Percentiles rank a stretch among this genome's conserved stretches.
phyloP scores from a whole-genome alignment of 2,888 invertebrate species.

The Tipula vernalis region DNA sequence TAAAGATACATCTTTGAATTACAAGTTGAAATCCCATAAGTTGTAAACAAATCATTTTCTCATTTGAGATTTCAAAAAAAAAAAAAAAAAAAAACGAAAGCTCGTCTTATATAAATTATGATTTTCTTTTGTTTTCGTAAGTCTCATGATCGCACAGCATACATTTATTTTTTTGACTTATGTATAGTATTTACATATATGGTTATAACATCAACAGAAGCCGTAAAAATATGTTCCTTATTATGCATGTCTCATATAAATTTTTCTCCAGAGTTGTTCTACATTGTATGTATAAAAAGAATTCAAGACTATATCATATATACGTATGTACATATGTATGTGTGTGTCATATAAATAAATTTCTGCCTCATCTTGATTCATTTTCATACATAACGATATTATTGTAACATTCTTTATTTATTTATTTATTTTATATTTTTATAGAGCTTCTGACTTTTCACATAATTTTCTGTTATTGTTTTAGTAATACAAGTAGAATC shows the following conservation, averaged over 20 bases:
- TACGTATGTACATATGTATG: neutral
- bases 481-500: neutral
- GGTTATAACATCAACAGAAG: neutral
- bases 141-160: neutral
- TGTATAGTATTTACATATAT: neutral
- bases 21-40: neutral
- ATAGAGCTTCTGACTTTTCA: neutral
- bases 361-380: neutral
- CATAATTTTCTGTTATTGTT: neutral
- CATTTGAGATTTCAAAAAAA: neutral
- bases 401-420: neutral
- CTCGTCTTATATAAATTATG: neutral
- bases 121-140: neutral
- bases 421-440: neutral
- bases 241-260: neutral
- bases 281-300: neutral
- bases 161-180: neutral
- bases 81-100: no score
- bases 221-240: neutral
- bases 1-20: no score
- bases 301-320: neutral
- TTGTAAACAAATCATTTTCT: neutral
- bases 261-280: neutral
- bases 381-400: neutral
- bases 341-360: neutral